These are phyloP conservation scores for Balaeniceps rex DNA, from an alignment of 2,113 vertebrate genomes.

Conservation along the genomic window DNA sequence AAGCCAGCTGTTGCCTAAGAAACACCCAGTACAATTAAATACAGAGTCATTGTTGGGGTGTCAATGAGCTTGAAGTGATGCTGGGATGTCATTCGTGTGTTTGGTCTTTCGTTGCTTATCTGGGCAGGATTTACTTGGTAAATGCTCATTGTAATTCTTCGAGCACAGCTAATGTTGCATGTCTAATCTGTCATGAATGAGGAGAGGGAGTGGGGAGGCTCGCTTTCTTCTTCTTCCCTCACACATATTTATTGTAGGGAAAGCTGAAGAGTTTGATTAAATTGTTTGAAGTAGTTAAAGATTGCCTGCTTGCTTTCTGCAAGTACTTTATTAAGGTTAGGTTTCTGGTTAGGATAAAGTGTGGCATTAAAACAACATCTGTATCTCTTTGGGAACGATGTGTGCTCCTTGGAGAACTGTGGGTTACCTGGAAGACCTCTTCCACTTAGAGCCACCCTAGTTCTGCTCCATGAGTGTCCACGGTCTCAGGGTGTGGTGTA, in stretches of 20 bases:
- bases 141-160: neutral
- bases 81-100: neutral
- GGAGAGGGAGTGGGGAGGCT: neutral
- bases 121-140: neutral
- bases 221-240: neutral
- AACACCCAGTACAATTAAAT: neutral
- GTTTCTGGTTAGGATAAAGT: neutral
- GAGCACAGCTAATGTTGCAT: neutral
- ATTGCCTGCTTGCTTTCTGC: neutral
- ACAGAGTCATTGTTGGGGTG: neutral
- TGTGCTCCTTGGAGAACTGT: neutral
- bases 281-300: neutral
- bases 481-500: neutral
- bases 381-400: rapidly evolving
- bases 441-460: neutral
- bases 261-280: neutral
- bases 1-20: slow-evolving; percentile 17
- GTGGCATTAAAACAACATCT: neutral
- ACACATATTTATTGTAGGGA: neutral
- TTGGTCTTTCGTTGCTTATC: neutral
- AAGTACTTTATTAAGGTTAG: neutral
- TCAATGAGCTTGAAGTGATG: neutral
- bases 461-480: neutral
- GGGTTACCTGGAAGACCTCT: neutral
- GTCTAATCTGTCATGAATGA: neutral